Evolutionary conservation across 1,140 invertebrate genomes (phyloP).

Genomic region (Drosophila guanche): DNA sequence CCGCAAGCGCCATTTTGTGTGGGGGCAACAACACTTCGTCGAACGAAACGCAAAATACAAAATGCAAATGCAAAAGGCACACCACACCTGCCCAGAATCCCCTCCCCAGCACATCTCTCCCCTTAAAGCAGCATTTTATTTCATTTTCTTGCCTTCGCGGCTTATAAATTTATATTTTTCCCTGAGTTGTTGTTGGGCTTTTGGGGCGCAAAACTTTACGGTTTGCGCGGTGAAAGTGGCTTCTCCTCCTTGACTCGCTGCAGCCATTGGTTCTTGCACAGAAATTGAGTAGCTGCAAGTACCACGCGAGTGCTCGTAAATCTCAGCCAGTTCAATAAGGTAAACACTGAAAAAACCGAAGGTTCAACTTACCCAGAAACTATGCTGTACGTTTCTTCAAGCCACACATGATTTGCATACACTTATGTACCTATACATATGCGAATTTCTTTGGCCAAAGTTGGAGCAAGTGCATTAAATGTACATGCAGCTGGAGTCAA

Average conservation of each 20-base stretch:
- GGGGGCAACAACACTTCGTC: slow-evolving; percentile 65
- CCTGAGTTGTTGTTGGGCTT: slow-evolving; percentile 52
- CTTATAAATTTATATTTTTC: slow-evolving; percentile 77
- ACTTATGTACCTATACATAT: slow-evolving; percentile 22
- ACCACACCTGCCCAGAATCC: slow-evolving; percentile 62
- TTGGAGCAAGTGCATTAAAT: slow-evolving; percentile 67
- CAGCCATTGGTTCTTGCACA: slow-evolving; percentile 65
- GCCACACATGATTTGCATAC: slow-evolving; percentile 50
- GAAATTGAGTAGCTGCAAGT: slow-evolving; percentile 71
- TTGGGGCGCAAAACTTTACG: slow-evolving; percentile 68
- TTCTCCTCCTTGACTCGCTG: slow-evolving; percentile 38
- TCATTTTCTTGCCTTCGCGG: slow-evolving; percentile 66
- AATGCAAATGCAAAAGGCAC: slow-evolving; percentile 50
- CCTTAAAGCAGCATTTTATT: slow-evolving; percentile 59
- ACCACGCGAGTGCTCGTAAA: slow-evolving; percentile 57
- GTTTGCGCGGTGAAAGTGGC: slow-evolving; percentile 76
- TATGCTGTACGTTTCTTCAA: not conserved
- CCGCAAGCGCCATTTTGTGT: slow-evolving; percentile 78
- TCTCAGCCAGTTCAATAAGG: slow-evolving; percentile 74
- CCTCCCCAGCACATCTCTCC: slow-evolving; percentile 4
- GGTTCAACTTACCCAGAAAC: slow-evolving; percentile 52
- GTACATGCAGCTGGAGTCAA: slow-evolving; percentile 13
- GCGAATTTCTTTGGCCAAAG: slow-evolving; percentile 21
- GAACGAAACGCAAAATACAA: slow-evolving; percentile 50
- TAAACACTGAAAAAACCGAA: slow-evolving; percentile 62